Percentiles rank a stretch among this genome's conserved stretches.
Conservation (phyloP, 2,113 vertebrate species). For the Tilapia sparmanii region DNA sequence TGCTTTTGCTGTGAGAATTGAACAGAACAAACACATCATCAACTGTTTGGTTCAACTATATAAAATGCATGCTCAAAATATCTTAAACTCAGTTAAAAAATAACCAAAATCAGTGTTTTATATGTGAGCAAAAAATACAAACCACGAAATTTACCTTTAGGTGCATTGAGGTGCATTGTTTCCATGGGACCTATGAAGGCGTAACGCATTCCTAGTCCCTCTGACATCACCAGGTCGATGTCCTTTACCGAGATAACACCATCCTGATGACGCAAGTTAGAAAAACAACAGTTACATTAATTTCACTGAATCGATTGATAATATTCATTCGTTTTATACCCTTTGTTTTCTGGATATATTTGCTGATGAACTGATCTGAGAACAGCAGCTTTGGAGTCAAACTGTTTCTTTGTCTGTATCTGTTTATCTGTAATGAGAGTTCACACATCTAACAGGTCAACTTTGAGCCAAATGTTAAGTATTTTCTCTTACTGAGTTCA, state of each 20-base stretch:
- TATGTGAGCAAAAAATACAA: background rate
- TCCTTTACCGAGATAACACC: slow-evolving; percentile 86
- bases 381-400: background rate
- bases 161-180: slow-evolving; percentile 96
- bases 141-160: slow-evolving; percentile 58
- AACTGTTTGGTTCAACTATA: background rate
- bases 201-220: slow-evolving; percentile 93
- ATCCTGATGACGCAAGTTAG: slow-evolving; percentile 71
- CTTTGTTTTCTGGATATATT: background rate
- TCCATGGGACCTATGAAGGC: slow-evolving; percentile 96
- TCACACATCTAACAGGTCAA: background rate
- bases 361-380: background rate
- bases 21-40: background rate
- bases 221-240: slow-evolving; percentile 95
- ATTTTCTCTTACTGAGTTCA: background rate
- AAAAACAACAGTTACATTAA: background rate
- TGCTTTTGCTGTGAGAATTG: background rate
- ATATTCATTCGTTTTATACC: background rate
- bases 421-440: background rate
- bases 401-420: background rate
- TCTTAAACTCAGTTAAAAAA: background rate
- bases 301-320: background rate
- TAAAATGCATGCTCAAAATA: background rate
- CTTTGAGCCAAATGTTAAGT: background rate
- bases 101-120: background rate